Evolutionary conservation across 2,113 vertebrate genomes (phyloP).

Genomic region (Hydrochoerus hydrochaeris): DNA sequence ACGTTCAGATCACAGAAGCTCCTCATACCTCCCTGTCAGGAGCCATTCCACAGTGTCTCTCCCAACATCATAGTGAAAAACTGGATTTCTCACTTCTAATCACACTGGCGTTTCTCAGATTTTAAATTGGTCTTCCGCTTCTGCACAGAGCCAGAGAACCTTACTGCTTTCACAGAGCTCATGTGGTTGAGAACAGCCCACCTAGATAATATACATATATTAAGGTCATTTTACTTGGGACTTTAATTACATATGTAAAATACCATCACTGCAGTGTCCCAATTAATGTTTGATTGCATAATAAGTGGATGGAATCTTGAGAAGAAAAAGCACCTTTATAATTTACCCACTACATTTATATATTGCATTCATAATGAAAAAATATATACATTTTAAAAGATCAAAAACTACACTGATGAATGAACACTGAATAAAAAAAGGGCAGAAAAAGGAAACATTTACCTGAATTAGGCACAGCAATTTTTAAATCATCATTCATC

Average conservation of each 20-base stretch:
- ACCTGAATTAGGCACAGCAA: constrained; percentile 1
- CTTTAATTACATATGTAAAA: background rate
- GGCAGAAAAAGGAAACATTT: background rate
- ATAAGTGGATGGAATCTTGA: background rate
- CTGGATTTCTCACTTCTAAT: background rate
- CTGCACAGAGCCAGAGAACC: background rate
- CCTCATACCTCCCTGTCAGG: background rate
- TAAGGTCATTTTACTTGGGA: background rate
- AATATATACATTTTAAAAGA: background rate
- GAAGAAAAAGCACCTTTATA: background rate
- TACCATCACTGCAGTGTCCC: background rate
- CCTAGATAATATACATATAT: background rate
- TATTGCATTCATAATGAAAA: background rate
- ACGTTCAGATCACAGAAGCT: background rate
- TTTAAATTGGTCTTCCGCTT: background rate
- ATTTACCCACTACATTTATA: background rate
- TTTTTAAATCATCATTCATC: constrained; percentile 3
- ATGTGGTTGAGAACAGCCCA: background rate
- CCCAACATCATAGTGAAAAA: background rate
- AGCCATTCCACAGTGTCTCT: background rate
- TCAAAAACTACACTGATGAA: background rate
- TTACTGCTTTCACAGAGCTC: background rate
- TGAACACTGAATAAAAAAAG: background rate
- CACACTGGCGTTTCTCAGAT: background rate
- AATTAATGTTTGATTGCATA: background rate